Evolutionary conservation across 2,797 vertebrate species (phyloP).

Genomic region (Muscicapa comitata): DNA sequence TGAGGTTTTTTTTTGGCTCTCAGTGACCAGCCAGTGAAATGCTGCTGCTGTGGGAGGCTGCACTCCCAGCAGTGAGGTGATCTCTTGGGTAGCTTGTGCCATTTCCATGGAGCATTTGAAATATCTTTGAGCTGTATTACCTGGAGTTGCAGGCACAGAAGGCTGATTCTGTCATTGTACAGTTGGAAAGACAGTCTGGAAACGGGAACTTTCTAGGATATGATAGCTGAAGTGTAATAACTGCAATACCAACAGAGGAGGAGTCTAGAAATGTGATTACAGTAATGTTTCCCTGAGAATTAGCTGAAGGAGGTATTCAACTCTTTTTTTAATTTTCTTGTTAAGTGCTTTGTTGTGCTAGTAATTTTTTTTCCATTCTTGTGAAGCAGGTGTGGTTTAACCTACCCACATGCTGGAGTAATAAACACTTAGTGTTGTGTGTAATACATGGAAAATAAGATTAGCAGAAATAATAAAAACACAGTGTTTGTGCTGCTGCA

Average conservation of each 20-base stretch:
- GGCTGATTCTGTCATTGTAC: not conserved
- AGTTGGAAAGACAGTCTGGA: not conserved
- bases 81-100: not conserved
- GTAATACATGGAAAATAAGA: not conserved
- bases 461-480: constrained; percentile 18
- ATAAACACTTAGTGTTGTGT: not conserved
- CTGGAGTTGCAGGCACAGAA: not conserved
- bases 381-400: not conserved
- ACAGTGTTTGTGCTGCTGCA: not conserved
- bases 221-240: not conserved
- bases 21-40: not conserved
- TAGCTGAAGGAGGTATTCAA: not conserved
- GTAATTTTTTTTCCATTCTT: not conserved
- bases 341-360: not conserved
- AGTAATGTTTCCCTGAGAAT: not conserved
- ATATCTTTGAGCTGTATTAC: not conserved
- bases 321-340: not conserved
- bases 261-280: not conserved
- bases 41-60: not conserved
- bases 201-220: not conserved
- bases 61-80: not conserved
- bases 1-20: not conserved
- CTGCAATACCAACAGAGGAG: not conserved
- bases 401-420: not conserved
- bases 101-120: not conserved